Percentiles rank a stretch among this genome's conserved stretches.
Conservation (phyloP, 2,888 invertebrate genomes). For the Tetrapedia diversipes region DNA sequence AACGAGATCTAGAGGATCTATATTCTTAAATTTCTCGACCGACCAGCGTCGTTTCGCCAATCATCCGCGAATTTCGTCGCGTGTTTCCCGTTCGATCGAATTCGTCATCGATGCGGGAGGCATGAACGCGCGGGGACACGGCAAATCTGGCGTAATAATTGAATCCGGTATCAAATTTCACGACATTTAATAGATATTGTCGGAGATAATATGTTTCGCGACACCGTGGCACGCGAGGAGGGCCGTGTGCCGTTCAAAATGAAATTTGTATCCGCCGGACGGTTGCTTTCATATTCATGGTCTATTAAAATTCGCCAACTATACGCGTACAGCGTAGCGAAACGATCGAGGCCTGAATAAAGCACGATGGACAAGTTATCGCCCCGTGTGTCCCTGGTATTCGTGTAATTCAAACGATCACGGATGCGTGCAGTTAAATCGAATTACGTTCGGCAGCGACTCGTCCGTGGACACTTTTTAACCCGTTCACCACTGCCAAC, state of each 20-base stretch:
- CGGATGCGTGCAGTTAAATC: too few species aligned
- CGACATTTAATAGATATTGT: conserved; percentile 47
- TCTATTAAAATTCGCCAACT: conserved; percentile 52
- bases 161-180: conserved; percentile 40
- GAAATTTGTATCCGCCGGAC: conserved; percentile 47
- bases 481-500: too few species aligned
- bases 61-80: conserved; percentile 4
- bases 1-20: too few species aligned
- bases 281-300: conserved; percentile 55
- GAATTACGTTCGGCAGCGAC: not conserved
- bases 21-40: not conserved
- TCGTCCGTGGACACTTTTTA: not conserved
- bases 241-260: conserved; percentile 43
- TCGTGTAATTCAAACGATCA: conserved; percentile 44
- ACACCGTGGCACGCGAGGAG: conserved; percentile 16
- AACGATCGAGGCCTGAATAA: conserved; percentile 56
- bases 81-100: conserved; percentile 20
- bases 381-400: not conserved
- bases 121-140: not conserved
- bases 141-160: conserved; percentile 50
- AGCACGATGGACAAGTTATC: conserved; percentile 12
- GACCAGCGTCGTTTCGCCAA: not conserved
- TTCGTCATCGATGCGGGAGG: not conserved
- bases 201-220: conserved; percentile 43
- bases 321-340: conserved; percentile 3